phyloP scores from a whole-genome alignment of 2,888 invertebrate species.

The Steinernema carpocapsae region DNA sequence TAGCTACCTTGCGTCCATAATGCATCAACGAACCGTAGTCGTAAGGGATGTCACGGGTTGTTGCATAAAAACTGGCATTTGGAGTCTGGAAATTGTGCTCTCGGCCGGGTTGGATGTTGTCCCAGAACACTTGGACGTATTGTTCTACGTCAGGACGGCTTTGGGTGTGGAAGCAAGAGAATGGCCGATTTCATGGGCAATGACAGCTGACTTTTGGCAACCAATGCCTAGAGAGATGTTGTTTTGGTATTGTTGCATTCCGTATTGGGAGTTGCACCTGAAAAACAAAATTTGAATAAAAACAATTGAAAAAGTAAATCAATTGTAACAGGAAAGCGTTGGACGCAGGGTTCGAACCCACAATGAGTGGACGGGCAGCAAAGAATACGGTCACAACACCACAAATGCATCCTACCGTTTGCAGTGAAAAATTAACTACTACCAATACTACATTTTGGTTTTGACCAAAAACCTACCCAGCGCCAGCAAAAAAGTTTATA shows the following conservation, averaged over 20 bases:
- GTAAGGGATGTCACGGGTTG: constrained; percentile 48
- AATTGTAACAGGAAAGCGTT: not conserved
- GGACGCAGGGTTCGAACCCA: too few species aligned
- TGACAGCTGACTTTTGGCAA: not conserved
- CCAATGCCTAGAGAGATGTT: not conserved
- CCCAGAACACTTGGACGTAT: not conserved
- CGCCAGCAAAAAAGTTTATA: not conserved
- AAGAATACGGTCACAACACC: too few species aligned
- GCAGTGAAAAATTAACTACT: too few species aligned
- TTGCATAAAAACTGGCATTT: not conserved
- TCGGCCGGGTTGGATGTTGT: not conserved
- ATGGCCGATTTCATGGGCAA: not conserved
- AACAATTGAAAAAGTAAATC: not conserved
- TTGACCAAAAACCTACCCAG: not conserved
- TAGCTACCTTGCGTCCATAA: constrained; percentile 50
- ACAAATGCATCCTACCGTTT: too few species aligned
- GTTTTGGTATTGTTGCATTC: not conserved
- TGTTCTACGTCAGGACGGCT: not conserved
- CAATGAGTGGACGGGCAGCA: too few species aligned
- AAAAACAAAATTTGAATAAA: not conserved
- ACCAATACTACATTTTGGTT: too few species aligned
- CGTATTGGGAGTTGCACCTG: not conserved
- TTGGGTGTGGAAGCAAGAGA: not conserved
- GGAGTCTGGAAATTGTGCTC: not conserved
- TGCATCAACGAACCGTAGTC: constrained; percentile 57